Base-by-base conservation (phyloP, 2,113 vertebrate species). In the Brachionichthys hirsutus region DNA sequence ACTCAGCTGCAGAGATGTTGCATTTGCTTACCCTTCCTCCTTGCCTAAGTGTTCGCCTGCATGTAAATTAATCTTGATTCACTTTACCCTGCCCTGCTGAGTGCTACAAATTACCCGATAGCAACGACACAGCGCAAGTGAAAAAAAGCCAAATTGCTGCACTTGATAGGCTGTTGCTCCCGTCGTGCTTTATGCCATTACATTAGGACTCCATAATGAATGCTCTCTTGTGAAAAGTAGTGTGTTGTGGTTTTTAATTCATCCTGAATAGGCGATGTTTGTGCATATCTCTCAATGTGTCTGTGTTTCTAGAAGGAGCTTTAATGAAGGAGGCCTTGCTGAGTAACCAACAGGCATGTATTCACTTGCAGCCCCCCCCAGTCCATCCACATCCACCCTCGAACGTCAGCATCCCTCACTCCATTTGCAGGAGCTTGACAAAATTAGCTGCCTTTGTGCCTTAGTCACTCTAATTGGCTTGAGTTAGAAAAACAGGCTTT, bases 41-140 rank as follows among this genome's bases (percentile, higher is more conserved):
- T 92, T 59, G 92, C 87, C 95, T 96, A 97, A 98, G 95, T 98
- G 96, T 97, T 95, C 92, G 94, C 94, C 94, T 94, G 93, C 95
- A 96, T 98, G 95, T 98, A 97, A 98, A 99, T 98, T 98, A 96
- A 98, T 99, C 95, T 98, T 98, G 95, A 98, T 98, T 98, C 95
- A 95, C 94, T 98, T 97, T 95, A 92, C 92, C 94, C 95, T 95
- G 95, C 94, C 95, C 95, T 95, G 95, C 94, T 98, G 96, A 98
- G 96, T 98, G 97, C 95, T 95, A 95, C 95, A 97, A 98, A 98
- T 98, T 97, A 95, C 95, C 81, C 95, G 94, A 95, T 94, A 96
- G 95, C 95, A 95, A 96, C 92, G 94, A 94, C 97, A 95, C 94
- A 94, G 94, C 93, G 93, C 94, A 92, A 94, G 94, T 93, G 85